A percentile compares a stretch with the other conserved stretches of the same genome.
phyloP scores from a whole-genome alignment of 2,797 vertebrate species.

The Triplophysa bombifrons region DNA sequence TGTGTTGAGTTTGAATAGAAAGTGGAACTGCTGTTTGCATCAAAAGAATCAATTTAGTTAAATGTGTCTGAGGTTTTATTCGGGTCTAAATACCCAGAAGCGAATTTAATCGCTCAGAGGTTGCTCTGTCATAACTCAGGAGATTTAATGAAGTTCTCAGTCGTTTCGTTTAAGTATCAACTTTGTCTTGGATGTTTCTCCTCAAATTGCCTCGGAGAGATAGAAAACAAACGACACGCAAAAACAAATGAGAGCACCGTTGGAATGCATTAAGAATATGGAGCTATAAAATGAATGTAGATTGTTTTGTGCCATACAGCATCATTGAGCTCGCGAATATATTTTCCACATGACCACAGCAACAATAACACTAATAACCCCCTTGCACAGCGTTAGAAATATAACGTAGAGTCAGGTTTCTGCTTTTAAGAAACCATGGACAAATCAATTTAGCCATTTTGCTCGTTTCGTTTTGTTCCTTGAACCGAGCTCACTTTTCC shows the following conservation, averaged over 20 bases:
- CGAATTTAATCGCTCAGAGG: neutral
- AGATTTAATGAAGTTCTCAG: neutral
- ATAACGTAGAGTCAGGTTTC: neutral
- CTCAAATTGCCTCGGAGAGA: no score
- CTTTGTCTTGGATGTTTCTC: no score
- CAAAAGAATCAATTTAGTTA: neutral
- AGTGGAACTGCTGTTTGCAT: neutral
- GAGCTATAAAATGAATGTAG: no score
- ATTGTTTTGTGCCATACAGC: conserved; percentile 1
- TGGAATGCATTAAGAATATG: no score
- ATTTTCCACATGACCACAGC: conserved; percentile 22
- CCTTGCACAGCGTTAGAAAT: neutral
- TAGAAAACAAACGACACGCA: no score
- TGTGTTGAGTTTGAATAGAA: neutral
- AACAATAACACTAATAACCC: conserved; percentile 28
- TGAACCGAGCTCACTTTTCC: conserved; percentile 8
- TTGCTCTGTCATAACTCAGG: neutral
- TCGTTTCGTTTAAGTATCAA: neutral
- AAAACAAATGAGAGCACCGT: no score
- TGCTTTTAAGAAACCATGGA: neutral
- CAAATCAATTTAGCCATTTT: conserved; percentile 6
- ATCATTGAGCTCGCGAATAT: neutral
- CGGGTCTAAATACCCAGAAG: neutral
- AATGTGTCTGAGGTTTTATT: neutral
- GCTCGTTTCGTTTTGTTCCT: conserved; percentile 9